These are phyloP conservation scores for Sparus aurata DNA, from an alignment of 2,797 vertebrate genomes.

Conservation along the genomic window DNA sequence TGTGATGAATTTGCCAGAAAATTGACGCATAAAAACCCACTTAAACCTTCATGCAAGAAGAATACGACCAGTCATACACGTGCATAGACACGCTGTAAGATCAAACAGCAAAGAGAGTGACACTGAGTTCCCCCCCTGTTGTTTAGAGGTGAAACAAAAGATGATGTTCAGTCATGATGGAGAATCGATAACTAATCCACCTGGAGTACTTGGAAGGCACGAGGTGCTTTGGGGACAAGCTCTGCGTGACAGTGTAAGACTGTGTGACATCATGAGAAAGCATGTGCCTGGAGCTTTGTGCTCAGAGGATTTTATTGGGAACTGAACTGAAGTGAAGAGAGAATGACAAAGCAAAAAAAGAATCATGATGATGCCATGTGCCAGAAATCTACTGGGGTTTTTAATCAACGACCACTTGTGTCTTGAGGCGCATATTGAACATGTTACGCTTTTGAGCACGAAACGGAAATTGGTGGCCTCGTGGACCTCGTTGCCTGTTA, in stretches of 20 bases:
- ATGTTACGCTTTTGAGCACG: no score
- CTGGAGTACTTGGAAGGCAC: slow-evolving; percentile 69
- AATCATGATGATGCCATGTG: not conserved
- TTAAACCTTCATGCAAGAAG: slow-evolving; percentile 34
- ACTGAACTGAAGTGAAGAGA: slow-evolving; percentile 8
- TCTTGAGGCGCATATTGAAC: no score
- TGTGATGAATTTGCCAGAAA: slow-evolving; percentile 52
- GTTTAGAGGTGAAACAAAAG: slow-evolving; percentile 64
- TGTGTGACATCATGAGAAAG: slow-evolving; percentile 22
- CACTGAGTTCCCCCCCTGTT: slow-evolving; percentile 34
- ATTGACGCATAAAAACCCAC: slow-evolving; percentile 21
- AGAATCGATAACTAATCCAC: slow-evolving; percentile 74
- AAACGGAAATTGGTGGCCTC: no score
- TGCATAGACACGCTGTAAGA: slow-evolving; percentile 1
- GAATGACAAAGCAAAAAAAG: not conserved
- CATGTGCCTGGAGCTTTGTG: slow-evolving; percentile 17
- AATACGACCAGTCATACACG: not conserved
- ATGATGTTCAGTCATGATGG: slow-evolving; percentile 69
- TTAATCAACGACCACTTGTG: no score
- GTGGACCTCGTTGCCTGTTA: no score
- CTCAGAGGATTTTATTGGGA: slow-evolving; percentile 18
- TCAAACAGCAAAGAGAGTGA: slow-evolving; percentile 19
- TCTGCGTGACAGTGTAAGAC: slow-evolving; percentile 38
- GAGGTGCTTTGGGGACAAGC: slow-evolving; percentile 52
- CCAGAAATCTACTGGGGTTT: no score